Percentiles rank a stretch among this genome's conserved stretches.
Evolutionary conservation across 2,888 invertebrate genomes (phyloP).

Genomic region (Artemia sinica): DNA sequence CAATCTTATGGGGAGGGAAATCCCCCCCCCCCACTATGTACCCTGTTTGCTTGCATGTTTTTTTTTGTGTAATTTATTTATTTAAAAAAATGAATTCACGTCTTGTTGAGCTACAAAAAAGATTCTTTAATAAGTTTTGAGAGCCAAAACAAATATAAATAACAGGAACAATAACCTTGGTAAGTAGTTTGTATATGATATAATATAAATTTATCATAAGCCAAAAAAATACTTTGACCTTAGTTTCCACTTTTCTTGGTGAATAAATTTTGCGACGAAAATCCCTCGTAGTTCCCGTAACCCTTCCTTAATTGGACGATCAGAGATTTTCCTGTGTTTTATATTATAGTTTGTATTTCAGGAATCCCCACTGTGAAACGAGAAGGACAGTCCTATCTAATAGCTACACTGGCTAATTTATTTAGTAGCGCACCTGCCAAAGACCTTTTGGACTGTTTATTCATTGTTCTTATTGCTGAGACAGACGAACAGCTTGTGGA

Average conservation of each 20-base stretch:
- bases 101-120: too few species aligned
- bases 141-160: too few species aligned
- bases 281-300: not conserved
- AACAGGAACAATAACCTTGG: too few species aligned
- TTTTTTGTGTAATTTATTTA: too few species aligned
- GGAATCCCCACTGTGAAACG: conserved; percentile 79
- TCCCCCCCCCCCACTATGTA: too few species aligned
- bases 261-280: not conserved
- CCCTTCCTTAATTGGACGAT: not conserved
- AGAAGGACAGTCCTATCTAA: conserved; percentile 67
- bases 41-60: too few species aligned
- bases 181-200: conserved; percentile 15
- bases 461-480: conserved; percentile 75
- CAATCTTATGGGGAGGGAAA: too few species aligned
- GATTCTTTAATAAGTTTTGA: too few species aligned
- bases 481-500: conserved; percentile 58
- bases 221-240: not conserved
- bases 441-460: conserved; percentile 56
- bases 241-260: conserved; percentile 6
- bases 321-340: conserved; percentile 18
- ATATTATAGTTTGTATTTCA: conserved; percentile 55
- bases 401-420: conserved; percentile 66
- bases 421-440: conserved; percentile 54
- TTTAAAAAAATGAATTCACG: too few species aligned
- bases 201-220: too few species aligned